phyloP scores from a whole-genome alignment of 2,113 vertebrate species.

The Cryptotis parvus region DNA sequence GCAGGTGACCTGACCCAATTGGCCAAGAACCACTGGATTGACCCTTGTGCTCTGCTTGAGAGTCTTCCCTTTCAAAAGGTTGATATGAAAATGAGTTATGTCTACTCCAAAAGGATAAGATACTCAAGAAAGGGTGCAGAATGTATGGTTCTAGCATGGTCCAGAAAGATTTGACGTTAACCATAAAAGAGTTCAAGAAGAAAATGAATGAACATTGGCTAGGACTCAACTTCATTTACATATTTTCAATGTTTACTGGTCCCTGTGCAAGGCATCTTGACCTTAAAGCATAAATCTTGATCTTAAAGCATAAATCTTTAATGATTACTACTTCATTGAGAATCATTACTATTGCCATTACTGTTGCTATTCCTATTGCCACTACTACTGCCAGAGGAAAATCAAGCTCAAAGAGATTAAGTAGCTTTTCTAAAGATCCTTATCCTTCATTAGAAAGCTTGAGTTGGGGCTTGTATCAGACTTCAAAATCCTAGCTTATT shows the following conservation, averaged over 20 bases:
- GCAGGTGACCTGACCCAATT: no score
- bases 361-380: background rate
- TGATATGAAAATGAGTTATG: conserved; percentile 4
- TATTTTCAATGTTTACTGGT: background rate
- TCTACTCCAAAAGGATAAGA: background rate
- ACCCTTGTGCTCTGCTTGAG: no score
- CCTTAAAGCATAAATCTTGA: no score
- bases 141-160: background rate
- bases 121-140: background rate
- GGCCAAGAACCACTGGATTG: no score
- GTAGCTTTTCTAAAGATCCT: background rate
- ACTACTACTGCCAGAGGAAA: background rate
- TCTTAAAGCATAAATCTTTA: background rate
- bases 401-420: background rate
- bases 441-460: conserved; percentile 2
- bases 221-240: background rate
- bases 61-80: background rate
- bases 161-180: background rate
- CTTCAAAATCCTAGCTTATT: background rate
- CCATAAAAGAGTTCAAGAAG: background rate
- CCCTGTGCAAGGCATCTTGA: background rate
- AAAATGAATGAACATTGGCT: background rate
- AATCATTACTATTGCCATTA: background rate
- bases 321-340: background rate
- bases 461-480: background rate